These are phyloP conservation scores for Cyaniris semiargus DNA, from an alignment of 2,888 invertebrate species.

Conservation along the genomic window DNA sequence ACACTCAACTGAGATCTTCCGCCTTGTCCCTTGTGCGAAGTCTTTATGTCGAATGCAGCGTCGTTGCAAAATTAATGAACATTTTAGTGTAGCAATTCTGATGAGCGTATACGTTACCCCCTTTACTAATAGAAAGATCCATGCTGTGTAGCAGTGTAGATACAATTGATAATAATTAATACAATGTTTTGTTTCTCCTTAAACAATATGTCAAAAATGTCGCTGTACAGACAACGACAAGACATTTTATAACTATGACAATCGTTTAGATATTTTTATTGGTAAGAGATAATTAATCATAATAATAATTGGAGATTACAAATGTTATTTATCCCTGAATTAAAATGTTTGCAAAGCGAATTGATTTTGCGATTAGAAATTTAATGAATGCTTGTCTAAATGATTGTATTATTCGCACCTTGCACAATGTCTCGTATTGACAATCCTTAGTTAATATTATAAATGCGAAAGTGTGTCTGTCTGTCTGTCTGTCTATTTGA, in stretches of 20 bases:
- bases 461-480: no score
- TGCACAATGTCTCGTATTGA: not conserved
- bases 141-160: no score
- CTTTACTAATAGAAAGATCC: no score
- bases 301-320: no score
- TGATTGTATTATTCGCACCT: not conserved
- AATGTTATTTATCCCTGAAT: not conserved
- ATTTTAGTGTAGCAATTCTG: not conserved
- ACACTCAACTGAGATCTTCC: constrained; percentile 13
- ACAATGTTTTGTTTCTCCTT: no score
- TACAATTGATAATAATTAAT: no score
- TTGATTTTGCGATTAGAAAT: not conserved
- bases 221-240: no score
- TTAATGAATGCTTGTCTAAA: not conserved
- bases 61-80: not conserved
- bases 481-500: no score
- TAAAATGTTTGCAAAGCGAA: not conserved
- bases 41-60: not conserved
- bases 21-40: not conserved
- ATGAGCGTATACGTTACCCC: not conserved
- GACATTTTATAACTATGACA: no score
- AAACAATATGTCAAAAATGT: no score
- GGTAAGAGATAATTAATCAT: no score
- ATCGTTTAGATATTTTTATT: no score
- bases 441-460: not conserved